Evolutionary conservation across 2,888 invertebrate species (phyloP).

Genomic region (Drosophila neotestacea): DNA sequence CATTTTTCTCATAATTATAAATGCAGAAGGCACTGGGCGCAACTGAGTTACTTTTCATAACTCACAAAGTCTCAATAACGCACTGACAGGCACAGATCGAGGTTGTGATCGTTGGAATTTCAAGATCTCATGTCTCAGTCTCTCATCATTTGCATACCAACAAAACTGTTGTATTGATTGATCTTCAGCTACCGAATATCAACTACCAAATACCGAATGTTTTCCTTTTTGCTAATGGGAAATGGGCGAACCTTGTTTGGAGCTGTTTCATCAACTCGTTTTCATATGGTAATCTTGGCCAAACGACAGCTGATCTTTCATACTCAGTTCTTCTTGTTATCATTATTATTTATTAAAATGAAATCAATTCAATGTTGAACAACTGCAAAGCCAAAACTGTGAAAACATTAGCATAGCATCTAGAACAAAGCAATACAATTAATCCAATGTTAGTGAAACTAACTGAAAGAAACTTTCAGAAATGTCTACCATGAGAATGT

Average conservation of each 20-base stretch:
- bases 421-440: slow-evolving; percentile 6
- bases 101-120: slow-evolving; percentile 34
- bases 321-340: slow-evolving; percentile 5
- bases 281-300: slow-evolving; percentile 58
- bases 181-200: slow-evolving; percentile 37
- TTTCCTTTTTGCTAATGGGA: slow-evolving; percentile 19
- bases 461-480: neutral
- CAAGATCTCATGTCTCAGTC: slow-evolving; percentile 12
- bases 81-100: slow-evolving; percentile 60
- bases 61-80: slow-evolving; percentile 63
- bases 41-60: slow-evolving; percentile 53
- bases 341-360: slow-evolving; percentile 11
- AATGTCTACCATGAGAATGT: neutral
- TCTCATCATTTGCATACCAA: slow-evolving; percentile 63
- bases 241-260: slow-evolving; percentile 50
- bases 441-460: neutral
- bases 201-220: neutral
- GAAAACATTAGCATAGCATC: slow-evolving; percentile 24
- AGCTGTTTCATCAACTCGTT: slow-evolving; percentile 65
- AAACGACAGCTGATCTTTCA: slow-evolving; percentile 46
- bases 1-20: slow-evolving; percentile 76
- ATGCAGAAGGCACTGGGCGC: slow-evolving; percentile 56
- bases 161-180: slow-evolving; percentile 58
- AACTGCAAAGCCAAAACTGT: slow-evolving; percentile 38
- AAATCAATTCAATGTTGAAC: slow-evolving; percentile 23